A percentile compares a stretch with the other conserved stretches of the same genome.
Evolutionary conservation across 2,888 invertebrate genomes (phyloP).

Genomic region (Pseudococcus viburni): DNA sequence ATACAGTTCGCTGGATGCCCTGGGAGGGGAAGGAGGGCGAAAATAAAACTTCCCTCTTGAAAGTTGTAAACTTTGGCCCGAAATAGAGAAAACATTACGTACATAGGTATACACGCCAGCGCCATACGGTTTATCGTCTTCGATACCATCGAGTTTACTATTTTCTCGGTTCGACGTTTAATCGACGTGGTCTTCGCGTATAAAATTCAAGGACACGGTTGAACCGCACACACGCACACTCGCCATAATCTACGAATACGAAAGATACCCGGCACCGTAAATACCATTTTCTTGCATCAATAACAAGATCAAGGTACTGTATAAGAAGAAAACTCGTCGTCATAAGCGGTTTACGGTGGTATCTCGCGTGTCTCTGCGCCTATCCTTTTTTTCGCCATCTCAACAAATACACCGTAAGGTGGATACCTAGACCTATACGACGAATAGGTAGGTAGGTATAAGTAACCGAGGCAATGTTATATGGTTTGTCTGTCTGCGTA

Average conservation of each 20-base stretch:
- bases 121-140: background rate
- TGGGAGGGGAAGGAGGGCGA: background rate
- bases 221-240: background rate
- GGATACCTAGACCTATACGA: background rate
- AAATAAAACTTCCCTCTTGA: background rate
- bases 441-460: background rate
- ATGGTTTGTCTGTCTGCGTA: background rate
- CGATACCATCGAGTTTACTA: slow-evolving; percentile 12
- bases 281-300: slow-evolving; percentile 37
- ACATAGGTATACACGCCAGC: background rate
- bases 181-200: slow-evolving; percentile 26
- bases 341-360: slow-evolving; percentile 31
- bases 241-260: too few species aligned
- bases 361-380: background rate
- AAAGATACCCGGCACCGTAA: background rate
- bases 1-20: background rate
- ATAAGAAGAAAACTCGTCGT: slow-evolving; percentile 32
- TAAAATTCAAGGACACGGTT: slow-evolving; percentile 37
- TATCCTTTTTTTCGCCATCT: background rate
- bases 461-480: background rate
- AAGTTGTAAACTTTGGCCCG: slow-evolving; percentile 1
- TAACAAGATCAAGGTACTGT: slow-evolving; percentile 31
- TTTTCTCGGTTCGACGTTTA: slow-evolving; percentile 37
- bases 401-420: background rate
- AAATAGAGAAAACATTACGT: background rate